Evolutionary conservation across 2,113 vertebrate genomes (phyloP), one percentile per base, ranked within the genome.

Genomic region (Alosa alosa): DNA sequence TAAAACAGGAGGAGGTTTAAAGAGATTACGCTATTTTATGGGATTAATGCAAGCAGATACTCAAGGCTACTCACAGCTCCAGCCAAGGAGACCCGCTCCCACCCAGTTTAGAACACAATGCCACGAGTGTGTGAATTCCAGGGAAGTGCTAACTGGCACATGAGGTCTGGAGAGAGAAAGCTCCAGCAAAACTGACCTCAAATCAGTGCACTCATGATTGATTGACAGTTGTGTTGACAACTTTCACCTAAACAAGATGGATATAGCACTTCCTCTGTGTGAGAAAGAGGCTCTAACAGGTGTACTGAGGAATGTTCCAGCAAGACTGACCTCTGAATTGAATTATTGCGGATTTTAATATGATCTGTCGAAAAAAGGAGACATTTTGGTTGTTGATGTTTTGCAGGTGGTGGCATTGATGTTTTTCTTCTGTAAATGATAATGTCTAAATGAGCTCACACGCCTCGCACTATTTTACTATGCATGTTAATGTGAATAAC

Each of bases 1-100:
- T 94, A 95, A 93, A 36, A 89, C 91, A 93, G 90, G 90, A 92
- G 88, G 91, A 94, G 91, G 91, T 94, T 93, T 94, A 93, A 94
- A 92, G 90, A 93, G 94, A 96, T 95, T 93, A 95, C 90, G 89
- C 91, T 93, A 93, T 94, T 95, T 91, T 92, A 91, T 89, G 90
- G 86, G 95, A 94, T 94, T 95, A 94, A 88, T 82, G 90, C 90
- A 92, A 92, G 92, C 88, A 93, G 93, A 94, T 94, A 93, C 92
- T 92, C 90, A 92, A 4, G n/a, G 55, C 18, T 25, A 31, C n/a
- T 11, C 89, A 89, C 87, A 88, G 86, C 84, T 39, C 31, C n/a
- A 93, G 92, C 92, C 94, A 94, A 94, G 93, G 91, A 95, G 90
- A 45, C 81, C 9, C 11, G 5, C n/a, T 45, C 84, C 83, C 25